Evolutionary conservation across 2,113 vertebrate genomes (phyloP), one percentile per base, ranked within the genome.

Genomic region (Castor canadensis): DNA sequence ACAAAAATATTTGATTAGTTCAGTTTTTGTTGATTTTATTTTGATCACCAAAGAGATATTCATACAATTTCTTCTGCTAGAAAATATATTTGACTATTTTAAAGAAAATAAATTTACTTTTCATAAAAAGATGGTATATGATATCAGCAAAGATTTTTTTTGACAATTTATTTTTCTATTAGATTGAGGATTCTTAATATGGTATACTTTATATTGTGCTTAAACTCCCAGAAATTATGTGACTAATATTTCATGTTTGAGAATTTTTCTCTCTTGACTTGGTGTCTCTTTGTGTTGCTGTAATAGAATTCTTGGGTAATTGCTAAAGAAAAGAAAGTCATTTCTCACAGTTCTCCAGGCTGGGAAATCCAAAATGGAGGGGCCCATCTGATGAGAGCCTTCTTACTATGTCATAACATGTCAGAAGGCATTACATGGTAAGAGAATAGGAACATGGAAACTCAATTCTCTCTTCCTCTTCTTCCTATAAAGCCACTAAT

Each of bases 21-120:
- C 35, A n/a, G 35, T 26, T 93, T 95, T 93, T 47, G 28, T 80
- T 72, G 60, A 86, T 96, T 93, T 95, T 47, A 89, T 81, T 96
- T 96, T 94, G 52, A 94, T 91, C 64, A 89, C 75, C 35, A 38
- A 93, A 95, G 77, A 94, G 6, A 83, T 86, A 90, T 72, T 71
- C 45, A 66, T 75, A 90, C 49, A 47, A 71, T 47, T 80, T 76
- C n/a, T 64, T 92, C 26, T 81, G 9, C 85, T 94, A 69, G 82
- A 91, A 85, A 91, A 80, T 75, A 56, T 79, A 64, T 93, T 54
- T 89, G 58, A 73, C 49, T 80, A 40, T 38, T 43, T 85, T 92
- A 43, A 47, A 56, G 20, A 82, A 93, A 67, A 93, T 56, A 85
- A 28, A 12, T 87, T 91, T 92, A 62, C 32, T 86, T 71, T 93